Evolutionary conservation across 2,888 invertebrate genomes (phyloP).

Genomic region (Pheosia tremula): DNA sequence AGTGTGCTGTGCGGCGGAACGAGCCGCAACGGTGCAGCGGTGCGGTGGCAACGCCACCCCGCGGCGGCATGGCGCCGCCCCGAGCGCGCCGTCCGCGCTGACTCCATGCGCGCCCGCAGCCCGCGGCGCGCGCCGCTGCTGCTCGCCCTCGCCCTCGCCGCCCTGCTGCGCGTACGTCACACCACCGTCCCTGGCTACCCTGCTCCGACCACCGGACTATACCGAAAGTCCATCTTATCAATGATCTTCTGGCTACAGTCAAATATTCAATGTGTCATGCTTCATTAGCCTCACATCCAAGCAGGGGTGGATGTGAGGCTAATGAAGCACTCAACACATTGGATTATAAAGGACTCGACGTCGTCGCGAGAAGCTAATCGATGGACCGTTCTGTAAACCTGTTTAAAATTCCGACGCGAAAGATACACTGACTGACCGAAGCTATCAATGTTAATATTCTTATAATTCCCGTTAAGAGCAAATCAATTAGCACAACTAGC

Average conservation of each 20-base stretch:
- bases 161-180: conserved; percentile 69
- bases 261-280: too few species aligned
- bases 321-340: too few species aligned
- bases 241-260: too few species aligned
- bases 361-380: background rate
- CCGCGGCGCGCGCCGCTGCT: conserved; percentile 73
- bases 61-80: conserved; percentile 60
- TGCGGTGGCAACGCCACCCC: conserved; percentile 25
- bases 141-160: conserved; percentile 75
- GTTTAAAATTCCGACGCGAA: background rate
- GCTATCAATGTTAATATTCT: too few species aligned
- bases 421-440: background rate
- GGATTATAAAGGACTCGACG: background rate
- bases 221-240: too few species aligned
- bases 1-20: conserved; percentile 37
- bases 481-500: too few species aligned
- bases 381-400: background rate
- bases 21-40: conserved; percentile 28
- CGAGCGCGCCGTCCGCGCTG: conserved; percentile 58
- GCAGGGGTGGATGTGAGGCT: too few species aligned
- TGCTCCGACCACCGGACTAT: too few species aligned
- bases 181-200: background rate
- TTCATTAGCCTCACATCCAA: too few species aligned
- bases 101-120: conserved; percentile 73
- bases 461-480: too few species aligned